A percentile compares a stretch with the other conserved stretches of the same genome.
Conservation (phyloP, 2,113 vertebrate species). For the Galbula dea region DNA sequence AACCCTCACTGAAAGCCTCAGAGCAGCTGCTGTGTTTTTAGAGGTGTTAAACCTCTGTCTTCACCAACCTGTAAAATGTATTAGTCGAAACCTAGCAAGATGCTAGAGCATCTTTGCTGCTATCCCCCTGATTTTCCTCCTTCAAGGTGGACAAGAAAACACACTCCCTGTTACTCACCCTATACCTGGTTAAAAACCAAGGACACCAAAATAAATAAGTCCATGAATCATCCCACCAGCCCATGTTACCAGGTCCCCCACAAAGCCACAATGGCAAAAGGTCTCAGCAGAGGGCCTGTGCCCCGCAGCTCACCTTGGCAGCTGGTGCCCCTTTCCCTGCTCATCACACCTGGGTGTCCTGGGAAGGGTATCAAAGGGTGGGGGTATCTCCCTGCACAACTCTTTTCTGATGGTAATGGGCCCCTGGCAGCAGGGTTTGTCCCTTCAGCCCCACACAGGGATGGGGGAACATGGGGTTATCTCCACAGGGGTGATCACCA, state of each 20-base stretch:
- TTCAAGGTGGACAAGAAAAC: neutral
- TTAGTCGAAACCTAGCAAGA: neutral
- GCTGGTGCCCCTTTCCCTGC: neutral
- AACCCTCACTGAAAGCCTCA: neutral
- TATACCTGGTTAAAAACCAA: neutral
- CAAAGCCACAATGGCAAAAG: neutral
- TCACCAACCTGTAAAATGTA: neutral
- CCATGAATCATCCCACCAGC: neutral
- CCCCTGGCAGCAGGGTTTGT: neutral
- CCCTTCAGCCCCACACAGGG: neutral
- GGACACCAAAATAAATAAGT: neutral
- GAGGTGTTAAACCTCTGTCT: neutral
- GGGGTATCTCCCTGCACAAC: neutral
- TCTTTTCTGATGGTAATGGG: conserved; percentile 36
- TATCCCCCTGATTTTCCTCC: neutral
- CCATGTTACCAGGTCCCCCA: neutral
- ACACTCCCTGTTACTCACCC: fast-evolving
- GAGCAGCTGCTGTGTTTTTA: neutral
- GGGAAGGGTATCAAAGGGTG: neutral
- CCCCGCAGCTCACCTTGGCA: neutral
- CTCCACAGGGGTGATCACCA: neutral
- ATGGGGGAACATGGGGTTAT: neutral
- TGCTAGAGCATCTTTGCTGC: neutral
- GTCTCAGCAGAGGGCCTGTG: neutral
- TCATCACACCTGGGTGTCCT: neutral